These are phyloP conservation scores for Prietella phreatophila DNA, from an alignment of 2,113 vertebrate species.

Conservation along the genomic window DNA sequence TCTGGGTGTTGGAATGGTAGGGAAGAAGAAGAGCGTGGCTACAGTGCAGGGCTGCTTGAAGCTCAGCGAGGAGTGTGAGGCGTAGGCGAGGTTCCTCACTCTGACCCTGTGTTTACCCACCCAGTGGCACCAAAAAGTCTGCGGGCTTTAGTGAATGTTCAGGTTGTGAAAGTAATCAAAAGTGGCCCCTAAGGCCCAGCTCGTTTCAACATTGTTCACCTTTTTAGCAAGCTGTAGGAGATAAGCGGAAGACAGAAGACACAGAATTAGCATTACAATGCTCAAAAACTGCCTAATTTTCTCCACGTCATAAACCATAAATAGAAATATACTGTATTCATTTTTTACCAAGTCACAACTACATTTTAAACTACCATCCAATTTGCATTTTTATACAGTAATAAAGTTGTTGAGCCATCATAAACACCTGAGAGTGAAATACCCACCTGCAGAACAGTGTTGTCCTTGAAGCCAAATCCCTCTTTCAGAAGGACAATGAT, in stretches of 20 bases:
- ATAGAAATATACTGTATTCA: not conserved
- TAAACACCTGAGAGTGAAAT: not conserved
- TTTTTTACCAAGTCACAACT: conserved; percentile 2
- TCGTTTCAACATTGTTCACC: conserved; percentile 94
- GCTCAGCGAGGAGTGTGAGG: conserved; percentile 33
- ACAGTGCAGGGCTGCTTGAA: conserved; percentile 51
- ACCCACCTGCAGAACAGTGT: conserved; percentile 84
- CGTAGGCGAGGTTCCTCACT: conserved; percentile 54
- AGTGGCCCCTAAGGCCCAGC: conserved; percentile 94
- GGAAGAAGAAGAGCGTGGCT: conserved; percentile 46
- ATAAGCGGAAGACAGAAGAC: conserved; percentile 48
- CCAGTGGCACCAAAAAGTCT: conserved; percentile 62
- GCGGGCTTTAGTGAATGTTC: conserved; percentile 73
- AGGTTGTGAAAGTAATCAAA: conserved; percentile 91
- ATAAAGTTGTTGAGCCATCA: not conserved
- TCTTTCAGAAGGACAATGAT: conserved; percentile 94
- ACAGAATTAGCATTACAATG: not conserved
- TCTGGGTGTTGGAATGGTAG: conserved; percentile 54
- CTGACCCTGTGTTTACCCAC: conserved; percentile 58
- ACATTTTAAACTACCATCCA: not conserved
- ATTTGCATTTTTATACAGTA: not conserved
- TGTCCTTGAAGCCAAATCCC: conserved; percentile 92
- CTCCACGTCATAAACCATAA: not conserved
- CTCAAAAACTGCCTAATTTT: not conserved
- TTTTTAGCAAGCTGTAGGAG: conserved; percentile 88